A percentile compares a stretch with the other conserved stretches of the same genome.
Conservation (phyloP, 2,888 invertebrate species). For the Athalia cordata region DNA sequence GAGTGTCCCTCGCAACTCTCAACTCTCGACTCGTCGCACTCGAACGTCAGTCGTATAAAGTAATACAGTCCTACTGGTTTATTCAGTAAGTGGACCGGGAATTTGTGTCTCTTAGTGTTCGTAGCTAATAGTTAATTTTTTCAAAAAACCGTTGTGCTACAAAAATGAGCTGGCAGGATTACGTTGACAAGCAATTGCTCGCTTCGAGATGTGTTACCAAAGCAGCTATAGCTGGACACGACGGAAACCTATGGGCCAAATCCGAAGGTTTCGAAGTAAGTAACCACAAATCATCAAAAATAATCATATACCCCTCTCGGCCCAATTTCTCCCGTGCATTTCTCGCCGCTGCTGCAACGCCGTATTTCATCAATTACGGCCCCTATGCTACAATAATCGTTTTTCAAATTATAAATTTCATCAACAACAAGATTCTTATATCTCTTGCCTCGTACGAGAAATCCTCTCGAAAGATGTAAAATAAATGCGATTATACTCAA, state of each 20-base stretch:
- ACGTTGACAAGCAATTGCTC: conserved; percentile 97
- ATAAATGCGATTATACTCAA: background rate
- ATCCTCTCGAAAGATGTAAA: background rate
- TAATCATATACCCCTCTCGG: background rate
- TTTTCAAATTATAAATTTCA: too few relatives aligned
- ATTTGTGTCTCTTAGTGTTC: conserved; percentile 57
- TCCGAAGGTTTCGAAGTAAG: conserved; percentile 95
- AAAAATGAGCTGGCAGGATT: conserved; percentile 97
- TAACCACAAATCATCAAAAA: conserved; percentile 62
- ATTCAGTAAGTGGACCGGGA: too few relatives aligned
- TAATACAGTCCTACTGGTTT: too few relatives aligned
- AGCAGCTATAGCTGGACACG: conserved; percentile 96
- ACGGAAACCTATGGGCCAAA: conserved; percentile 96
- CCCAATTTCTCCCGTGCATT: background rate
- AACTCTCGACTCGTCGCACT: conserved; percentile 54
- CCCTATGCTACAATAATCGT: background rate
- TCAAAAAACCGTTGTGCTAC: conserved; percentile 45
- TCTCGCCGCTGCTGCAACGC: background rate
- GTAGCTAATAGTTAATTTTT: conserved; percentile 58
- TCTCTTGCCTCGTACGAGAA: background rate
- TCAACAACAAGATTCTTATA: background rate
- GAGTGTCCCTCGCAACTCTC: background rate
- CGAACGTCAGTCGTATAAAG: conserved; percentile 61
- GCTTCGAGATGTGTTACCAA: conserved; percentile 95
- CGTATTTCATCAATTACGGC: background rate